Percentiles rank a stretch among this genome's conserved stretches.
These are phyloP conservation scores for Reticulitermes speratus DNA, from an alignment of 1,140 invertebrate genomes.

Conservation along the genomic window DNA sequence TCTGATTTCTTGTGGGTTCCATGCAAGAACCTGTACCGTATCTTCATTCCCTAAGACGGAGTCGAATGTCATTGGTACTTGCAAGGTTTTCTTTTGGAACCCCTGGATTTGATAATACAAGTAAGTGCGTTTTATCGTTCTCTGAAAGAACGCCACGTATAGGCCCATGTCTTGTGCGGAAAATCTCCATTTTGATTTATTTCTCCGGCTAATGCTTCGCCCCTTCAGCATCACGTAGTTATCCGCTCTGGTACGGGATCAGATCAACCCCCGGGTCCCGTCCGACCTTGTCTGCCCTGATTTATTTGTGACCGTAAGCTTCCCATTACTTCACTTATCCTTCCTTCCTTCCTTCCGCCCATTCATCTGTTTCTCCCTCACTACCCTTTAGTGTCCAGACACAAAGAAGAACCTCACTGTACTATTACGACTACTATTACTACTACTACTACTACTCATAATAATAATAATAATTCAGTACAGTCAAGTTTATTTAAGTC, in stretches of 20 bases:
- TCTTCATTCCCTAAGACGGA: no score
- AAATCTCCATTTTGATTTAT: slow-evolving; percentile 17
- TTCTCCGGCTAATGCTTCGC: background rate
- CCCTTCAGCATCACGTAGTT: background rate
- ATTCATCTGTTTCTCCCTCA: background rate
- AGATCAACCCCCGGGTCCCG: background rate
- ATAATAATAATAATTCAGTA: no score
- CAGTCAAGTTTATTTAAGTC: no score
- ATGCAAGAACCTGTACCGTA: no score
- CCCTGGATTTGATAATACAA: background rate
- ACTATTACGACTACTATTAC: no score
- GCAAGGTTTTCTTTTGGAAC: background rate
- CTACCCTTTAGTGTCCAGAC: background rate
- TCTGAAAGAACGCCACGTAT: background rate
- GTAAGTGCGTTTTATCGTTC: background rate
- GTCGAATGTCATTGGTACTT: no score
- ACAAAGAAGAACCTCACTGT: background rate
- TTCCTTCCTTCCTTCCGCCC: background rate
- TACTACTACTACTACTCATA: no score
- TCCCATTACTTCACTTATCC: background rate
- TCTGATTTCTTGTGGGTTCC: no score
- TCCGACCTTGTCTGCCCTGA: slow-evolving; percentile 6
- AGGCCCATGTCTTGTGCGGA: background rate
- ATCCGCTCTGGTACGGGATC: background rate
- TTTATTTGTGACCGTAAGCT: slow-evolving; percentile 10